These are phyloP conservation scores for Calidris pugnax DNA, from an alignment of 2,113 vertebrate species.

Conservation along the genomic window DNA sequence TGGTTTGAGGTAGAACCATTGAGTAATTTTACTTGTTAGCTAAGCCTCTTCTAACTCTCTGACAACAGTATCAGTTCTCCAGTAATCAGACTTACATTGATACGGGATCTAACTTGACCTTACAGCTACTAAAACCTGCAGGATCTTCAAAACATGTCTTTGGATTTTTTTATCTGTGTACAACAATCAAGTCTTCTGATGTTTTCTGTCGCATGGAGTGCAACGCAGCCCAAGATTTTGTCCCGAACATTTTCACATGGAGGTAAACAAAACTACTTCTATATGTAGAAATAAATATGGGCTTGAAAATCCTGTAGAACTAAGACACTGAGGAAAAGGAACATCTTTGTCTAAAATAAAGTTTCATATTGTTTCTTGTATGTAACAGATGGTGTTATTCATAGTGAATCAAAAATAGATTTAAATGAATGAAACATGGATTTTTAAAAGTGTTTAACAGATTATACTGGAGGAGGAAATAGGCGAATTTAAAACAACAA, in stretches of 20 bases:
- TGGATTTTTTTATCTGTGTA: not conserved
- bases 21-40: not conserved
- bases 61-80: not conserved
- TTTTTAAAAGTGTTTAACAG: not conserved
- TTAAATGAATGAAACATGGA: not conserved
- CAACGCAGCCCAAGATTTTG: not conserved
- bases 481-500: not conserved
- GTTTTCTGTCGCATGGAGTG: not conserved
- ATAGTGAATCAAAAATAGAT: not conserved
- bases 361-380: not conserved
- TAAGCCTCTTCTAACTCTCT: not conserved
- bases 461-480: not conserved
- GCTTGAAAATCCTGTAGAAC: not conserved
- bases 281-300: not conserved
- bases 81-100: not conserved
- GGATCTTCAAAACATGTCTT: not conserved
- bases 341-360: not conserved
- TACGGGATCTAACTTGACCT: not conserved
- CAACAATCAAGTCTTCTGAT: not conserved
- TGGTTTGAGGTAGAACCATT: not conserved
- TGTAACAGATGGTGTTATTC: not conserved
- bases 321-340: not conserved
- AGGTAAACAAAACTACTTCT: not conserved
- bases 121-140: not conserved
- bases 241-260: not conserved